phyloP scores from a whole-genome alignment of 2,888 invertebrate species.

The Noctuana brunneofusca region DNA sequence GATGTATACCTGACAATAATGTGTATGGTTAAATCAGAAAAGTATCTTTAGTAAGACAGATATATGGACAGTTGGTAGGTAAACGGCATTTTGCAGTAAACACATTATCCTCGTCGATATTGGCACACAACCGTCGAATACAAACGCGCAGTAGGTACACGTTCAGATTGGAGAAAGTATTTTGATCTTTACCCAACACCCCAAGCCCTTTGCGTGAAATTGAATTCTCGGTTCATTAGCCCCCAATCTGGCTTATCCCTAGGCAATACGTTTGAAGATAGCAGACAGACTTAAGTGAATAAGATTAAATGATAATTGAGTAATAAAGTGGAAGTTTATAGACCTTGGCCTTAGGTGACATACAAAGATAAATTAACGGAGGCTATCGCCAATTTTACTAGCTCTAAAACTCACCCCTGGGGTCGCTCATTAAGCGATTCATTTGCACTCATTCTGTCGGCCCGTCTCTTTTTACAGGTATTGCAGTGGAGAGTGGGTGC shows the following conservation, averaged over 20 bases:
- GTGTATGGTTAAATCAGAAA: neutral
- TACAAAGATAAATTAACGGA: conserved; percentile 10
- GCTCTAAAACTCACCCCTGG: conserved; percentile 59
- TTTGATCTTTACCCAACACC: conserved; percentile 26
- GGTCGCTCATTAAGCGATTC: conserved; percentile 52
- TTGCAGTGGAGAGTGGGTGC: conserved; percentile 73
- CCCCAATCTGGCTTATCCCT: conserved; percentile 21
- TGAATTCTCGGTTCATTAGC: conserved; percentile 32
- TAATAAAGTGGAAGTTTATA: neutral
- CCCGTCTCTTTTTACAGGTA: conserved; percentile 74
- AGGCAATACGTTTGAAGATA: conserved; percentile 13
- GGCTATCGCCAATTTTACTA: neutral
- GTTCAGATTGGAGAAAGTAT: conserved; percentile 23
- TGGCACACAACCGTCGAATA: conserved; percentile 1
- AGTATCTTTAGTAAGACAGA: neutral
- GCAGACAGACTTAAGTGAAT: conserved; percentile 6
- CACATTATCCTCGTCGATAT: conserved; percentile 19
- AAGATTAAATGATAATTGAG: neutral
- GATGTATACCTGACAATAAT: too few relatives aligned
- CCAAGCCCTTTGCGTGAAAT: conserved; percentile 18
- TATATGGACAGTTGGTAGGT: conserved; percentile 2
- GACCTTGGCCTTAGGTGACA: conserved; percentile 21
- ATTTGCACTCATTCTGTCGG: conserved; percentile 72
- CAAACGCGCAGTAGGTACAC: conserved; percentile 9
- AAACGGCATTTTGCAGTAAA: conserved; percentile 7